phyloP scores from a whole-genome alignment of 2,797 vertebrate species.

The Melanogrammus aeglefinus region DNA sequence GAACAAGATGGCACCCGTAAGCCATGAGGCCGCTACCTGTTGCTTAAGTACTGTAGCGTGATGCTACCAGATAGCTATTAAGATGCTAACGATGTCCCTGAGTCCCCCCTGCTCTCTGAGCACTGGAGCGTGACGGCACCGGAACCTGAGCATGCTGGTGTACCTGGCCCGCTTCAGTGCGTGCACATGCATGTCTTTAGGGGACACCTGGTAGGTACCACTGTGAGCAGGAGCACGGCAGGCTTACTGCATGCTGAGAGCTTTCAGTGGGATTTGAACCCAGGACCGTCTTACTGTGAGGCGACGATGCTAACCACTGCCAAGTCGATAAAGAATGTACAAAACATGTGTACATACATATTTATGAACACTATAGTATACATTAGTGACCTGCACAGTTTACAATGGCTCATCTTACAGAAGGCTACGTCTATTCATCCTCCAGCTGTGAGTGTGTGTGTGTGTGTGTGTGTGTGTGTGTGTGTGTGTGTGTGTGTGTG shows the following conservation, averaged over 20 bases:
- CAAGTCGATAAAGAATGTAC: neutral
- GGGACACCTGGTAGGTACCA: neutral
- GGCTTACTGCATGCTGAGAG: neutral
- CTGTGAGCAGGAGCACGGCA: neutral
- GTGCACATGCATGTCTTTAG: too few relatives aligned
- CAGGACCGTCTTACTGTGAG: neutral
- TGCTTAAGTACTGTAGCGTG: too few relatives aligned
- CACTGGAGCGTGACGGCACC: too few relatives aligned
- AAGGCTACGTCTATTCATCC: neutral
- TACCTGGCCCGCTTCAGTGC: neutral
- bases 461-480: too few relatives aligned
- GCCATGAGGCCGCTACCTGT: too few relatives aligned
- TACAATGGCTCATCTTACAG: neutral
- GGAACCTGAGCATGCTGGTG: neutral
- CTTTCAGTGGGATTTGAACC: neutral
- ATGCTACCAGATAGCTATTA: neutral
- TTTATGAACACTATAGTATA: neutral
- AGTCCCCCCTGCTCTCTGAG: too few relatives aligned
- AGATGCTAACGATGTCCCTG: too few relatives aligned
- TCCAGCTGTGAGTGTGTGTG: too few relatives aligned
- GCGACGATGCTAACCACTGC: neutral
- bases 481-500: too few relatives aligned
- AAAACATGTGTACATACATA: neutral
- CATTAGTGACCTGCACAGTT: neutral
- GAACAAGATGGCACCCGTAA: neutral